These are phyloP conservation scores for Rhadina sibilatrix DNA, from an alignment of 2,113 vertebrate genomes.

Conservation along the genomic window DNA sequence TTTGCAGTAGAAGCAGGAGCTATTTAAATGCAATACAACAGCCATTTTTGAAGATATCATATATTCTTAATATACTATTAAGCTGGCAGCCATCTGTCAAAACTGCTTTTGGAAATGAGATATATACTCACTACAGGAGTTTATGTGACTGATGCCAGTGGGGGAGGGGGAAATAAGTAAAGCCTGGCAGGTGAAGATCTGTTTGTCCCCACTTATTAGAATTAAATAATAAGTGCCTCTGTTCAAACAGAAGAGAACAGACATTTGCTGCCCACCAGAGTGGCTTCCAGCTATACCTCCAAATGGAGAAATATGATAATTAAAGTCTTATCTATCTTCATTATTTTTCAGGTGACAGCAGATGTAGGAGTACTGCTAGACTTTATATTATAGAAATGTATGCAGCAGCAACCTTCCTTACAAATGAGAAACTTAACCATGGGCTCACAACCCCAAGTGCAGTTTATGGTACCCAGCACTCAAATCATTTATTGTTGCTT, in stretches of 20 bases:
- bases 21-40: background rate
- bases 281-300: background rate
- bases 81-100: background rate
- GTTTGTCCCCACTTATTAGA: background rate
- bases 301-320: background rate
- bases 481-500: background rate
- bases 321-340: background rate
- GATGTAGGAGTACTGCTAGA: background rate
- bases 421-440: background rate
- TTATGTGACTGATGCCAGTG: background rate
- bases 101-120: background rate
- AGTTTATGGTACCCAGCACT: background rate
- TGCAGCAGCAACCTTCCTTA: background rate
- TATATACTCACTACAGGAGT: background rate
- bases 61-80: background rate
- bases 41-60: background rate
- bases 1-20: background rate
- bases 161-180: background rate
- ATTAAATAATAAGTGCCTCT: constrained; percentile 3
- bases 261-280: background rate
- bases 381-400: background rate
- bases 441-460: background rate
- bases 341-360: constrained; percentile 38
- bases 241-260: background rate
- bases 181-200: background rate